Evolutionary conservation across 2,113 vertebrate species (phyloP).

Genomic region (Plecotus auritus): DNA sequence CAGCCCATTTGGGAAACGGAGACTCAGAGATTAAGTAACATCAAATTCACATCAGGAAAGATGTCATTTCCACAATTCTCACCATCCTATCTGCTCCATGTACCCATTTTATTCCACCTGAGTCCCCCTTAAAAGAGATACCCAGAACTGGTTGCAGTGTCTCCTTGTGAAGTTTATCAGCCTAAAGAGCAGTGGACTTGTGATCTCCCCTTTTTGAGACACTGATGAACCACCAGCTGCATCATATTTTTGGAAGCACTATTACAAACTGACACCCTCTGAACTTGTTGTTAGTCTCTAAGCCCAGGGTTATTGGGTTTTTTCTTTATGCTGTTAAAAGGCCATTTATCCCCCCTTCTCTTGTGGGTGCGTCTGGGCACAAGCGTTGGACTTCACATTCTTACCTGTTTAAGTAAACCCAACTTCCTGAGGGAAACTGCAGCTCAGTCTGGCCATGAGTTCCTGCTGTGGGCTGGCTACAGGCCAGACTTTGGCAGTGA

Average conservation of each 20-base stretch:
- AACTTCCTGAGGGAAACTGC: constrained; percentile 44
- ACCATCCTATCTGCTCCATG: background rate
- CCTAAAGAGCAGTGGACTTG: background rate
- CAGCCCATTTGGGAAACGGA: background rate
- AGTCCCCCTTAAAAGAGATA: background rate
- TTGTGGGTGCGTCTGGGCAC: background rate
- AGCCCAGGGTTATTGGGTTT: background rate
- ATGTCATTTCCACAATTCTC: background rate
- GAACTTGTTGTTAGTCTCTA: background rate
- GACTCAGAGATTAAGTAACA: constrained; percentile 7
- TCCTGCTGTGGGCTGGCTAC: constrained; percentile 46
- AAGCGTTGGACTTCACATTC: background rate
- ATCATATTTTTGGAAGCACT: background rate
- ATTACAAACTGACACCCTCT: background rate
- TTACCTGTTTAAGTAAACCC: constrained; percentile 63
- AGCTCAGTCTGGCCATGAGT: background rate
- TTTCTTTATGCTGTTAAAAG: background rate
- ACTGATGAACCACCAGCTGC: background rate
- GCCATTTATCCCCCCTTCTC: background rate
- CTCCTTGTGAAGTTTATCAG: background rate
- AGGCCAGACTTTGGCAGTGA: constrained; percentile 61
- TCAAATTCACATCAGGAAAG: background rate
- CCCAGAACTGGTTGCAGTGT: background rate
- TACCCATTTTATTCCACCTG: background rate
- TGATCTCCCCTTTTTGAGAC: background rate